These are phyloP conservation scores for Macropus fuliginosus DNA, from an alignment of 2,797 vertebrate species.

Conservation along the genomic window DNA sequence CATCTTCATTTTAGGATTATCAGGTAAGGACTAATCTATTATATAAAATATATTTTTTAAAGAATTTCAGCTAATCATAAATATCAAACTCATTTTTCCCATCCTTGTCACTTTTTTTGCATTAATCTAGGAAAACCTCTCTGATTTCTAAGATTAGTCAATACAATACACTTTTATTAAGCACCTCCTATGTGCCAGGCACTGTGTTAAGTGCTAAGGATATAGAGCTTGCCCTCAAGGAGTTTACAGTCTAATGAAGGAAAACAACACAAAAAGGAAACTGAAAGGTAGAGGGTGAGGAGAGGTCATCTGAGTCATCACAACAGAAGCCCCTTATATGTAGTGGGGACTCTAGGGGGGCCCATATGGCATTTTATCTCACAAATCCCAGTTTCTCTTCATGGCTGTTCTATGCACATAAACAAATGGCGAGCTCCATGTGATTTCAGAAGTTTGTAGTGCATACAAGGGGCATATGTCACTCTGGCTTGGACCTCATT, in stretches of 20 bases:
- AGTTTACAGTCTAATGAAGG: background rate
- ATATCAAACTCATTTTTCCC: background rate
- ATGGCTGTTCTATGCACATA: slow-evolving; percentile 1
- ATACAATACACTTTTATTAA: background rate
- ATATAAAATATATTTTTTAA: slow-evolving; percentile 42
- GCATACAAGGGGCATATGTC: background rate
- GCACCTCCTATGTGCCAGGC: background rate
- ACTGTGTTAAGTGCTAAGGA: background rate
- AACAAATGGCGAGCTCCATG: background rate
- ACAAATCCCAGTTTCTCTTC: slow-evolving; percentile 17
- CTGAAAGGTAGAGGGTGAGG: background rate
- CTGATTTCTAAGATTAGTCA: slow-evolving; percentile 46
- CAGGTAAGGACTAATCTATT: background rate
- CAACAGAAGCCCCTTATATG: background rate
- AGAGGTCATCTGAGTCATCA: background rate
- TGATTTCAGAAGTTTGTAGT: slow-evolving; percentile 9
- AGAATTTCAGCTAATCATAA: slow-evolving; percentile 9
- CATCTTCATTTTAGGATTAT: slow-evolving; percentile 14
- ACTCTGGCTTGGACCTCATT: background rate
- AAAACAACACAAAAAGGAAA: background rate
- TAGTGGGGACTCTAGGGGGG: background rate
- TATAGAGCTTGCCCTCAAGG: background rate
- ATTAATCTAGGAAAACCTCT: slow-evolving; percentile 32
- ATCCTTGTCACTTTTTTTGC: background rate
- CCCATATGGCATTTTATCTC: background rate